Base-by-base conservation (phyloP, 2,113 vertebrate species). In the Xenus cinereus region DNA sequence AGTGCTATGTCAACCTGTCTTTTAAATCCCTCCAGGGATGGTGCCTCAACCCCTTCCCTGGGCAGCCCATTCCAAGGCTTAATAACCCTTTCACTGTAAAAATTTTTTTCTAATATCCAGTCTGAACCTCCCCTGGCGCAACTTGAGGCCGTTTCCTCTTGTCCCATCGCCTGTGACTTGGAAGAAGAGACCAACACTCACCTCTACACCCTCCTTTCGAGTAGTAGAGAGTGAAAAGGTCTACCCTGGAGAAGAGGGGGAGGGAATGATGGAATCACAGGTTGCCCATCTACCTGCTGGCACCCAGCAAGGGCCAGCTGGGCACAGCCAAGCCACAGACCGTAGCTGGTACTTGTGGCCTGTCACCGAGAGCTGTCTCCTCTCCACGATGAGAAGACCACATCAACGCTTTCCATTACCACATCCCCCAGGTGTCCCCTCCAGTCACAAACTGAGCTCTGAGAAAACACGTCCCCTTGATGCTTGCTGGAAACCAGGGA, bases 361-460 rank as follows among this genome's bases (percentile, higher is more conserved):
- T 71, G 35, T 48, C n/a, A 46, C 23, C 0, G 0, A 35, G 54
- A 54, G 50, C 45, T 78, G 37, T n/a, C 9, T 26, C n/a, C 67
- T 74, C 26, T 13, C 18, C 15, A 3, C 7, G 62, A 6, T 30
- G 72, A 22, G 4, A 9, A 43, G n/a, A 50, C 28, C n/a, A 35
- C 1, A 0, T 26, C 69, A 27, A 0, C n/a, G 37, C 45, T 64
- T 53, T 30, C 63, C 2, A 1, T 71, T 37, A 5, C 39, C 5
- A 3, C 27, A 30, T n/a, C 37, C 51, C 33, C 19, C 41, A 39
- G 15, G 24, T 21, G 23, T 53, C 4, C 14, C 7, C 20, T 69
- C 64, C 2, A 3, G 35, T 85, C 60, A 43, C 64, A 87, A 51
- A 43, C 17, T 23, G 27, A 76, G 20, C 28, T 28, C 64, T 27